Percentiles rank a stretch among this genome's conserved stretches.
phyloP scores from a whole-genome alignment of 2,797 vertebrate species.

The Schizopygopsis malacanthus region DNA sequence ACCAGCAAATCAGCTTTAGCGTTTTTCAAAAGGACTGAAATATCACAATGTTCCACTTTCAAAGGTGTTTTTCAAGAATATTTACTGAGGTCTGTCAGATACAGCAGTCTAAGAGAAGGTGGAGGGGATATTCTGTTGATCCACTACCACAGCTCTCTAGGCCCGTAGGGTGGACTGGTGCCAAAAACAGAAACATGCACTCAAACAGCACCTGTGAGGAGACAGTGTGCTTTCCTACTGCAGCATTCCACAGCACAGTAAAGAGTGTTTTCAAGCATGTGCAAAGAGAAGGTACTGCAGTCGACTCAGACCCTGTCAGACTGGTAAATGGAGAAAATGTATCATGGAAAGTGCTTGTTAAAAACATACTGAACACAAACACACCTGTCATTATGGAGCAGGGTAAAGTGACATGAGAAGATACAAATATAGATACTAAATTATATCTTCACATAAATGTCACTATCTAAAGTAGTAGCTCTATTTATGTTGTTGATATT shows the following conservation, averaged over 20 bases:
- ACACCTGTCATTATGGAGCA: not conserved
- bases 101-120: not conserved
- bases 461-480: not conserved
- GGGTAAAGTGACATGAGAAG: not conserved
- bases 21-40: conserved; percentile 1
- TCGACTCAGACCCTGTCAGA: not conserved
- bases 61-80: not conserved
- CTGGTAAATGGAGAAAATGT: not conserved
- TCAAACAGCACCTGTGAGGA: not conserved
- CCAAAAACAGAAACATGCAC: conserved; percentile 8
- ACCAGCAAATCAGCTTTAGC: not conserved
- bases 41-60: conserved; percentile 3
- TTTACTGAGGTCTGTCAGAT: not conserved
- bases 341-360: not conserved
- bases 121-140: conserved; percentile 9
- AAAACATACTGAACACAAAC: conserved; percentile 1
- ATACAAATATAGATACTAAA: not conserved
- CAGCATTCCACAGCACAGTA: conserved; percentile 40
- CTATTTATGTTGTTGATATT: not conserved
- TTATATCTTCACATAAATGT: not conserved
- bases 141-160: conserved; percentile 10
- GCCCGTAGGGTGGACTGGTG: not conserved
- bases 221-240: conserved; percentile 12
- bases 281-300: not conserved
- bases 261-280: conserved; percentile 16